Conservation (phyloP, 2,797 vertebrate species). For the Molossus alvarezi region DNA sequence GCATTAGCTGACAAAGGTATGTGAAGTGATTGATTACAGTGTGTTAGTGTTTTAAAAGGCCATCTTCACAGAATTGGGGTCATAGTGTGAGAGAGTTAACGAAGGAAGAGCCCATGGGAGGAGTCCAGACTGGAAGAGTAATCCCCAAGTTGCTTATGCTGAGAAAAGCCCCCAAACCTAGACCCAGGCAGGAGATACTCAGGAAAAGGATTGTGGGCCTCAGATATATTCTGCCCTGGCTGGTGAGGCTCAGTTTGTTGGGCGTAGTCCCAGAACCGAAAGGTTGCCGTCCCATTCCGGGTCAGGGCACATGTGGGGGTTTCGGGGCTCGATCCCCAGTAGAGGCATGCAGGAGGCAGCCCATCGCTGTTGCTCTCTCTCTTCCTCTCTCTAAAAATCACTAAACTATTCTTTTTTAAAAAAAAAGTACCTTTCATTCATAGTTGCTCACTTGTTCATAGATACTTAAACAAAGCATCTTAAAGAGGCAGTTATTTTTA, state of each 20-base stretch:
- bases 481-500: slow-evolving; percentile 28
- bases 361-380: no score
- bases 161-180: background rate
- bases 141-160: background rate
- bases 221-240: background rate
- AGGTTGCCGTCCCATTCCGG: no score
- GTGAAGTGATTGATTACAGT: background rate
- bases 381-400: no score
- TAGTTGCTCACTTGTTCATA: background rate
- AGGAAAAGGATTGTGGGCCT: background rate
- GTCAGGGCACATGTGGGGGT: no score
- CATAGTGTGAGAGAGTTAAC: background rate
- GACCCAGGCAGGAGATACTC: background rate
- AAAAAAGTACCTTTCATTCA: background rate
- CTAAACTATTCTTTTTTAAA: background rate
- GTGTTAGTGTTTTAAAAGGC: slow-evolving; percentile 2
- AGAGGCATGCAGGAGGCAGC: no score
- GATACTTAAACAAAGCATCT: background rate
- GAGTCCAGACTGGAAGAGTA: background rate
- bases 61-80: background rate
- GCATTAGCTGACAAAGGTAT: background rate
- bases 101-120: background rate
- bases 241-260: no score
- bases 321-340: no score
- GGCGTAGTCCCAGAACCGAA: no score